Evolutionary conservation across 1,140 invertebrate genomes (phyloP).

Genomic region (Drosophila sulfurigaster): DNA sequence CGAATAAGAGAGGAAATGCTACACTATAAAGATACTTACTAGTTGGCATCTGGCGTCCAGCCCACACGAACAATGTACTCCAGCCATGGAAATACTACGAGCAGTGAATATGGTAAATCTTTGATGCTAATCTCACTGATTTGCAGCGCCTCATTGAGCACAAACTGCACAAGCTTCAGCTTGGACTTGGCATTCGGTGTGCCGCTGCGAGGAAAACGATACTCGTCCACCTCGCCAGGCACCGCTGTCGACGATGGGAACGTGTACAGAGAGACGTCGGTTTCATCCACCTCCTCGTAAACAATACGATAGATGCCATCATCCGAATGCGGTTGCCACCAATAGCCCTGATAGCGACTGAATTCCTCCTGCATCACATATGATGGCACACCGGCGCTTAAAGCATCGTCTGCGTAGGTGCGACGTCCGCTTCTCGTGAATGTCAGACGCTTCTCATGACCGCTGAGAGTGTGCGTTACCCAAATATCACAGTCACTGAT

Average conservation of each 20-base stretch:
- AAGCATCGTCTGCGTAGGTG: slow-evolving; percentile 91
- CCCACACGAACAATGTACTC: slow-evolving; percentile 97
- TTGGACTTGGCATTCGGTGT: slow-evolving; percentile 95
- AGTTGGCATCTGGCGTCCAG: slow-evolving; percentile 95
- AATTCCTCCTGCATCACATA: slow-evolving; percentile 99
- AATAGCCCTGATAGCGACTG: slow-evolving; percentile 97
- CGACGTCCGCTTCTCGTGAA: slow-evolving; percentile 91
- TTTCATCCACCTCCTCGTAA: slow-evolving; percentile 98
- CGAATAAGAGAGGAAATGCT: background rate
- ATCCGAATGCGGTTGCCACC: slow-evolving; percentile 95
- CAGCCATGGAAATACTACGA: slow-evolving; percentile 94
- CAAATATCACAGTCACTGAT: slow-evolving; percentile 96
- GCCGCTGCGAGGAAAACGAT: slow-evolving; percentile 95
- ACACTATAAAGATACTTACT: slow-evolving; percentile 87
- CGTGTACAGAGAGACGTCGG: slow-evolving; percentile 95
- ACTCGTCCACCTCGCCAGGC: slow-evolving; percentile 93
- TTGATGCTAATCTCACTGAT: slow-evolving; percentile 89
- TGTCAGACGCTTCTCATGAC: slow-evolving; percentile 90
- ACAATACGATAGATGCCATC: slow-evolving; percentile 94
- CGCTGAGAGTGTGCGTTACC: slow-evolving; percentile 92
- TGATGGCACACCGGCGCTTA: slow-evolving; percentile 96
- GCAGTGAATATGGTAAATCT: slow-evolving; percentile 90
- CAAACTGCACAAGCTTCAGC: slow-evolving; percentile 95
- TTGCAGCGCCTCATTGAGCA: slow-evolving; percentile 88
- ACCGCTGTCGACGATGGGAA: slow-evolving; percentile 92